Base-by-base conservation (phyloP, 2,888 invertebrate genomes). In the Sepioteuthis lessoniana region DNA sequence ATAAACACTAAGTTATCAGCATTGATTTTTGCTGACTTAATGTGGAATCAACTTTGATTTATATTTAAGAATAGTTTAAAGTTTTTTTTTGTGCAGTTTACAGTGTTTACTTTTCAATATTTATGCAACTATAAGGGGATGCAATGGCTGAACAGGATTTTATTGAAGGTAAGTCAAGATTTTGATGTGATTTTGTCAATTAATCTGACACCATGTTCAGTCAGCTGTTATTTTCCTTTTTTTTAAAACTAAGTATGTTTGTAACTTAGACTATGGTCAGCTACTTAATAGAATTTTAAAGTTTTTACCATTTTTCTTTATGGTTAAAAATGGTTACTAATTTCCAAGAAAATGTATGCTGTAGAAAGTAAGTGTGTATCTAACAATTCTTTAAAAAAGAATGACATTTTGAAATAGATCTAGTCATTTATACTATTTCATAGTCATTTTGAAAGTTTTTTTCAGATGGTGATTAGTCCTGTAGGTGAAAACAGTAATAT, bases 111-210 rank as follows among this genome's bases (percentile, higher is more conserved):
- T n/a, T 76, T 76, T 76, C 35, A n/a, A 76, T 76, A 76, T 76
- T n/a, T 76, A 76, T 76, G n/a, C 76, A n/a, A 76, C 76, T 76
- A 76, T n/a, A 76, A 76, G 76, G n/a, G 76, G 76, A 76, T 13
- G 13, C 76, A 76, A 3, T 76, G 76, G 35, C 76, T n/a, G 76
- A 76, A 76, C n/a, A 76, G n/a, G 76, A 76, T 76, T 76, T 76
- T n/a, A 76, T 76, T n/a, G 76, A 76, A 76, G 76, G 76, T 76
- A 76, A 76, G 76, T 76, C 76, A 76, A 76, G n/a, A 35, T 76
- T 76, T 13, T 76, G 76, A 76, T 76, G 76, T 76, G n/a, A n/a
- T 76, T 76, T 76, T 76, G n/a, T 3, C n/a, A 76, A 76, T 35
- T n/a, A 76, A 76, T 76, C n/a, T 76, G n/a, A 76, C 76, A 31